Base-by-base conservation (phyloP, 2,113 vertebrate species). In the Ictalurus punctatus region DNA sequence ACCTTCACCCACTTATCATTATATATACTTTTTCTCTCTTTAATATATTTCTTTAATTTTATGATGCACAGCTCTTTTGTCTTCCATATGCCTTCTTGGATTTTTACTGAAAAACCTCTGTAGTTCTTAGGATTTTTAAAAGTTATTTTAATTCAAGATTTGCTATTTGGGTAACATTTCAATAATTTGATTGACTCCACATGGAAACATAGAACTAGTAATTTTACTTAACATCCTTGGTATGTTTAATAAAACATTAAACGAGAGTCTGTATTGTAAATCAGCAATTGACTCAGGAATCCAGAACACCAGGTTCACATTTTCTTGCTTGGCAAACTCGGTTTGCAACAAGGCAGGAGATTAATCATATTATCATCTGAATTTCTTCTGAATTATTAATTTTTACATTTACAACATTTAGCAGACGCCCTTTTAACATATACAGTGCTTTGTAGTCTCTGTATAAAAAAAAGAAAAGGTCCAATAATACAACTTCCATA, bases 331-430 rank as follows among this genome's bases (percentile, higher is more conserved):
- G n/a, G 54, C 9, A 58, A 58, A 59, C 30, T 37, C 2, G 1
- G 3, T 59, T 82, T 82, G 54, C n/a, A 59, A 59, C 56, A 82
- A 59, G 30, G 8, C 80, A 82, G 30, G 30, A 12, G 19, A 59
- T 1, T 7, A 82, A 82, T 82, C 16, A 19, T 30, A 9, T 81
- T 56, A 56, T 81, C 19, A 2, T 56, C 16, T 79, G 10, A 52
- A n/a, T 79, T 79, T 52, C 44, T 54, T 19, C 52, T 56, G 52
- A 58, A 56, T 81, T 58, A 81, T 56, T 81, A 30, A 30, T 5
- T 52, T 52, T 54, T 76, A 79, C 76, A 80, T 80, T 30, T 56
- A 56, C 27, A 30, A n/a, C 52, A 81, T 81, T 81, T 59, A 37
- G 54, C 56, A 82, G 27, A 58, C 1, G 8, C 13, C 52, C 25